These are phyloP conservation scores for Tolmerus cingulatus DNA, from an alignment of 2,888 invertebrate genomes.

Conservation along the genomic window DNA sequence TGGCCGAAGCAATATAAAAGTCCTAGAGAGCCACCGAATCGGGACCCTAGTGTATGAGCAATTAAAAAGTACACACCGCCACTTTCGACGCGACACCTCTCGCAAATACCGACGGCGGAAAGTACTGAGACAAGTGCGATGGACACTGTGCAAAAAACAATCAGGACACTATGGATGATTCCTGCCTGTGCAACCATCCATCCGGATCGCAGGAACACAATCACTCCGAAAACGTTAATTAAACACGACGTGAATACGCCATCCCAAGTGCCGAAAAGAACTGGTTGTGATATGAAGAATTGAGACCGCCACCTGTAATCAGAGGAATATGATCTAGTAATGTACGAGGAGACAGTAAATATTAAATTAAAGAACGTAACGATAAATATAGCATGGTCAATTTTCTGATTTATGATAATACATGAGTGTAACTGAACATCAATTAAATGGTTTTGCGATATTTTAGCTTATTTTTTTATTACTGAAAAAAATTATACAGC, in stretches of 20 bases:
- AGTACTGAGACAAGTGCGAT: conserved; percentile 91
- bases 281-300: conserved; percentile 94
- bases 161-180: conserved; percentile 79
- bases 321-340: neutral
- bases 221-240: conserved; percentile 98
- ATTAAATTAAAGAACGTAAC: neutral
- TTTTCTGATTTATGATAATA: neutral
- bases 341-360: neutral
- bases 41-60: conserved; percentile 91
- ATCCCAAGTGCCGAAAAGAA: conserved; percentile 94
- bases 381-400: neutral
- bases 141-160: conserved; percentile 85
- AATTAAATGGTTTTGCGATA: no score
- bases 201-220: conserved; percentile 94
- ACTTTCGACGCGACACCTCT: conserved; percentile 91
- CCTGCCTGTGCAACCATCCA: conserved; percentile 97
- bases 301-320: conserved; percentile 91
- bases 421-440: no score
- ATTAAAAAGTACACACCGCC: conserved; percentile 97
- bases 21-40: conserved; percentile 92
- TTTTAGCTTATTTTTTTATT: no score
- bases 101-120: conserved; percentile 96
- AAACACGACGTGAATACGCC: conserved; percentile 97
- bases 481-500: no score
- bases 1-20: conserved; percentile 95